A percentile compares a stretch with the other conserved stretches of the same genome.
Evolutionary conservation across 1,140 invertebrate genomes (phyloP).

Genomic region (Homalodisca vitripennis): DNA sequence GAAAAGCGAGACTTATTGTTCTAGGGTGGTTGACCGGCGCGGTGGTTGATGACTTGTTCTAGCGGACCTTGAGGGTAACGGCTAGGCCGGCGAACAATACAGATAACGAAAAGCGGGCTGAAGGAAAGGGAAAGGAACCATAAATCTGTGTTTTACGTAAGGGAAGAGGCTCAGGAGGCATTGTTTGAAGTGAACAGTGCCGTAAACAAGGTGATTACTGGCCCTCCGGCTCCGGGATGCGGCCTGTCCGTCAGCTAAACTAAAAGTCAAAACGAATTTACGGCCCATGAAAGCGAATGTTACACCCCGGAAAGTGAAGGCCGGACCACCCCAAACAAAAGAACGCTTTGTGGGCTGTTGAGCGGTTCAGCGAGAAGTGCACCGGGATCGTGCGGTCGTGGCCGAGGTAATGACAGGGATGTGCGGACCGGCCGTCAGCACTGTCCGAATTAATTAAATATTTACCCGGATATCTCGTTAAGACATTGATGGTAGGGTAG

Average conservation of each 20-base stretch:
- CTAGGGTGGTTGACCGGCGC: not conserved
- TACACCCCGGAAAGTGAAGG: conserved; percentile 9
- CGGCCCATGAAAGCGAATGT: conserved; percentile 5
- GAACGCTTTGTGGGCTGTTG: not conserved
- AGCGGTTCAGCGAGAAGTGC: not conserved
- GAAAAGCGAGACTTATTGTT: conserved; percentile 12
- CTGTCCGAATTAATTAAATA: conserved; percentile 21
- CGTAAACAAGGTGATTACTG: conserved; percentile 23
- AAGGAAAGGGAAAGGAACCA: not conserved
- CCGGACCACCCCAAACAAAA: conserved; percentile 21
- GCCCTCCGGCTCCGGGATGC: too few species aligned
- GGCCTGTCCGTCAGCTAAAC: conserved; percentile 1
- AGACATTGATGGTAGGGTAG: not conserved
- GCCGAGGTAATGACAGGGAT: conserved; percentile 8
- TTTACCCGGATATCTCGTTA: conserved; percentile 20
- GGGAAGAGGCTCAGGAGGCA: not conserved
- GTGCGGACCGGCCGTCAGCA: not conserved
- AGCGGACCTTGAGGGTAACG: conserved; percentile 3
- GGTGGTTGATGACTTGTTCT: not conserved
- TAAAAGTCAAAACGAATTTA: conserved; percentile 13
- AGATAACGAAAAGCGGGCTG: not conserved
- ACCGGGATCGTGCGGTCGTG: not conserved
- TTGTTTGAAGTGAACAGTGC: conserved; percentile 9
- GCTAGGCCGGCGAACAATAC: conserved; percentile 7
- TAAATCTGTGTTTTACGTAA: conserved; percentile 7